phyloP scores from a whole-genome alignment of 1,140 invertebrate species.

The Acromyrmex heyeri region DNA sequence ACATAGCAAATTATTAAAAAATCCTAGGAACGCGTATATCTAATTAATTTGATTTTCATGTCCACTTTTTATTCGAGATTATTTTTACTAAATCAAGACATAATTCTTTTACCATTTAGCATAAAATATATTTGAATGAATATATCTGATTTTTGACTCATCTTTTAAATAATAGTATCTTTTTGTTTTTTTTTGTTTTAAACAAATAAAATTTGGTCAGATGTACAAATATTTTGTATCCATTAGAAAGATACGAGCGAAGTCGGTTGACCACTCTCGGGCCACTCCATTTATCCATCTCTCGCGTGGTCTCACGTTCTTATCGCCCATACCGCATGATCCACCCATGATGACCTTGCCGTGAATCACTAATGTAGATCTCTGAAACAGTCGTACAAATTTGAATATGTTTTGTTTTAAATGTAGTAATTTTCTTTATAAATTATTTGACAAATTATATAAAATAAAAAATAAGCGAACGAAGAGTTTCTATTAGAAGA shows the following conservation, averaged over 20 bases:
- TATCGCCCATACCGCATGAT: conserved; percentile 61
- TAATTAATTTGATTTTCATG: no score
- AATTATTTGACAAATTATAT: neutral
- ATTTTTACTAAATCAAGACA: no score
- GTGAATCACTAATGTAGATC: conserved; percentile 39
- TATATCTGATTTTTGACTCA: neutral
- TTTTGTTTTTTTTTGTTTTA: neutral
- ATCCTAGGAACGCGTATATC: no score
- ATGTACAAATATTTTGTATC: neutral
- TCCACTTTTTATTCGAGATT: no score
- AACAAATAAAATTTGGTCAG: neutral
- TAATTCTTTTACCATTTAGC: no score
- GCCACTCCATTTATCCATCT: conserved; percentile 34
- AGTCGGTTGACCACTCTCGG: neutral
- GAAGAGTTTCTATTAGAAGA: neutral
- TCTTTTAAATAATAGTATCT: neutral
- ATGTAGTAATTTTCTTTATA: neutral
- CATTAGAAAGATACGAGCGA: neutral
- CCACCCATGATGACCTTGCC: conserved; percentile 26
- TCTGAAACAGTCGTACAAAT: conserved; percentile 44
- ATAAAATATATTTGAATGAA: no score
- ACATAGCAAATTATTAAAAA: neutral
- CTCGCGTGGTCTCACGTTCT: conserved; percentile 67
- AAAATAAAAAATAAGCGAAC: neutral
- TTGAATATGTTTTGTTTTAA: neutral